Evolutionary conservation across 2,888 invertebrate genomes (phyloP), one percentile per base, ranked within the genome.

Genomic region (Amphipoea oculea): DNA sequence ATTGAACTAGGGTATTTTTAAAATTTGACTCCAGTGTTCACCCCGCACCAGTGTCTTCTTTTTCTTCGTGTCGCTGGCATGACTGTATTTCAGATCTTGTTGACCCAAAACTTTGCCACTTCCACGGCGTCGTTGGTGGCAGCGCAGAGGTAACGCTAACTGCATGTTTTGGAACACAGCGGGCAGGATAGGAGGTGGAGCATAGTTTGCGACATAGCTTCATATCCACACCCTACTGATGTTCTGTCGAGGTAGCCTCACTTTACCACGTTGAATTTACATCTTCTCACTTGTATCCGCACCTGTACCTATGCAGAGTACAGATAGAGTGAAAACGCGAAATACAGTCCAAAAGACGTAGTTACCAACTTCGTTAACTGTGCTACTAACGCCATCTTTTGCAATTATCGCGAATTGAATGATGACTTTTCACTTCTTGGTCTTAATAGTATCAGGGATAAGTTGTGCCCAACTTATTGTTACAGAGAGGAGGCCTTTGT

Each of bases 321-420:
- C 20, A 36, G 4, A 12, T 29, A 76, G 2, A 68, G 20, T 40
- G 0, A 17, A 54, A 54, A 20, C 2, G 0, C 20, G 9, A 51
- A 63, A 29, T 29, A 45, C 29, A 23, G 14, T 14, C 2, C 14
- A n/a, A 42, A n/a, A 20, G 3, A 62, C n/a, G 4, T 6, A 51
- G 1, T 0, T 3, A 60, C 4, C 9, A n/a, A 63, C 12, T 62
- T 67, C n/a, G 51, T 36, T 36, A n/a, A n/a, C 20, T 20, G 48
- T 23, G 0, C 29, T n/a, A 71, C 73, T 83, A 84, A 63, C 84
- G 84, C 83, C 83, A 81, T 83, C 84, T 84, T 51, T 73, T 74
- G 83, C 14, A 29, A 9, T n/a, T 0, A 40, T 54, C 3, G 57
- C 48, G 29, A 67, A 79, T 62, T 67, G 23, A 70, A 36, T 66